These are phyloP conservation scores for Megalonaias nervosa DNA, from an alignment of 1,140 invertebrate genomes.

Conservation along the genomic window DNA sequence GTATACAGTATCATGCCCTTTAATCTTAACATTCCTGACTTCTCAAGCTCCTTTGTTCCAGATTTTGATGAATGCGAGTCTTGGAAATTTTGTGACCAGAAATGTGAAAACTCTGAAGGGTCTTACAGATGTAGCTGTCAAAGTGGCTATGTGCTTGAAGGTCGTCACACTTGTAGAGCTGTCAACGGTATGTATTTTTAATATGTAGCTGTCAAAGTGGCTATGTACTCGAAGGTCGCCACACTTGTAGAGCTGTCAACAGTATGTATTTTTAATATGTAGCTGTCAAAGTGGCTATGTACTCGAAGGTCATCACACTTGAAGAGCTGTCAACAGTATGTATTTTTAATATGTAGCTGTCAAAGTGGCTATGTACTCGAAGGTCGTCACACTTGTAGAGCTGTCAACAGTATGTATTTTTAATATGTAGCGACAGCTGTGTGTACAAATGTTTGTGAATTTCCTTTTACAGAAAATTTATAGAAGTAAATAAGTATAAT, in stretches of 20 bases:
- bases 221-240: slow-evolving; percentile 28
- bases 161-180: slow-evolving; percentile 29
- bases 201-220: slow-evolving; percentile 82
- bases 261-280: slow-evolving; percentile 74
- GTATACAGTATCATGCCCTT: not conserved
- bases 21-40: not conserved
- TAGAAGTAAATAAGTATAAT: not conserved
- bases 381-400: too few relatives aligned
- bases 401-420: too few relatives aligned
- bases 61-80: slow-evolving; percentile 94
- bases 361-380: too few relatives aligned
- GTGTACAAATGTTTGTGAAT: not conserved
- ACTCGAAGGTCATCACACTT: slow-evolving; percentile 17
- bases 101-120: slow-evolving; percentile 87
- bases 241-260: slow-evolving; percentile 29
- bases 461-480: not conserved
- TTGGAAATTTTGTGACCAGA: slow-evolving; percentile 96
- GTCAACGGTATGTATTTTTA: slow-evolving; percentile 26
- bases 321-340: slow-evolving; percentile 34
- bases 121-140: slow-evolving; percentile 87
- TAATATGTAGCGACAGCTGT: not conserved
- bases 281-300: slow-evolving; percentile 75
- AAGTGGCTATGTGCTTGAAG: slow-evolving; percentile 30
- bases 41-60: slow-evolving; percentile 52
- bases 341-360: too few relatives aligned